These are phyloP conservation scores for Epirrita christyi DNA, from an alignment of 2,888 invertebrate species.

Conservation along the genomic window DNA sequence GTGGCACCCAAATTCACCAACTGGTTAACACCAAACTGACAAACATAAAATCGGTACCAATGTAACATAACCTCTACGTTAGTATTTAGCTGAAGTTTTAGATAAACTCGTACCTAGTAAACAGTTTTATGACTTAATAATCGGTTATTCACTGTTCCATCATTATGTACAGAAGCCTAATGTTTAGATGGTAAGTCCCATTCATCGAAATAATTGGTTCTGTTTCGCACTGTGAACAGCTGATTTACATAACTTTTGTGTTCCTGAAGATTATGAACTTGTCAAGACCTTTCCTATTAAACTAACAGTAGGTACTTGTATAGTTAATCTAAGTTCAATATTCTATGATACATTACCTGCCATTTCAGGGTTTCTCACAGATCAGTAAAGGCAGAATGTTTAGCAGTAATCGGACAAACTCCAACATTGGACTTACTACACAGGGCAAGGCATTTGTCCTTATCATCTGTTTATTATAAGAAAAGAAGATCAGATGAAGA, in stretches of 20 bases:
- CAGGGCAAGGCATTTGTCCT: conserved; percentile 55
- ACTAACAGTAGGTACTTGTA: too few species aligned
- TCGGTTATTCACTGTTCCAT: conserved; percentile 7
- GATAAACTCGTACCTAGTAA: neutral
- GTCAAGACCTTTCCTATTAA: too few species aligned
- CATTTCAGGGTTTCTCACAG: conserved; percentile 60
- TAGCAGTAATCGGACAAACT: conserved; percentile 45
- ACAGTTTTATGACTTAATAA: conserved; percentile 11
- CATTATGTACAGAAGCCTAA: conserved; percentile 65
- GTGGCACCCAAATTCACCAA: neutral
- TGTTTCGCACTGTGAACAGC: neutral
- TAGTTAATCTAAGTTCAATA: too few species aligned
- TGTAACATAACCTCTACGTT: conserved; percentile 10
- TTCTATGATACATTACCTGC: too few species aligned
- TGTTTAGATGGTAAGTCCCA: conserved; percentile 61
- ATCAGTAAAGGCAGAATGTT: conserved; percentile 51
- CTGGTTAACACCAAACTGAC: neutral
- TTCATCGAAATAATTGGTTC: neutral
- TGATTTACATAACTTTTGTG: conserved; percentile 16
- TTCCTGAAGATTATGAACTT: too few species aligned
- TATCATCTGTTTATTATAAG: conserved; percentile 74
- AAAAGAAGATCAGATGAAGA: conserved; percentile 87
- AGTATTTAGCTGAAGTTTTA: conserved; percentile 4
- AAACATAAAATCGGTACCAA: neutral
- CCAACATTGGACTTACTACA: conserved; percentile 35